Conservation (phyloP, 2,888 invertebrate species). For the Diaperis boleti region DNA sequence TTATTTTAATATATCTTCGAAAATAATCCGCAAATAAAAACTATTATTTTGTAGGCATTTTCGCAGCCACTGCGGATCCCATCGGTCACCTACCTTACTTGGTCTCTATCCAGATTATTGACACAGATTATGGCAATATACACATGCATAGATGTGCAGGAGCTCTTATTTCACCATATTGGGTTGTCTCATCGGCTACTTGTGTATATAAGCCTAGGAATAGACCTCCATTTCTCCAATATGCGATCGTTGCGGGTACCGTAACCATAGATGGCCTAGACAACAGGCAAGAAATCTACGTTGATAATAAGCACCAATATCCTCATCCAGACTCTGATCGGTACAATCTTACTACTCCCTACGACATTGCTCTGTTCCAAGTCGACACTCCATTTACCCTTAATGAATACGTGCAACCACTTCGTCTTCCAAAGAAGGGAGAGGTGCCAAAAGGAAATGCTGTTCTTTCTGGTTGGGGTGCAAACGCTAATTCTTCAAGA, state of each 20-base stretch:
- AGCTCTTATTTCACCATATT: too few species aligned
- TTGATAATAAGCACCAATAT: not conserved
- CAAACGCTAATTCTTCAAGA: not conserved
- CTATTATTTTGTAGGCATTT: too few species aligned
- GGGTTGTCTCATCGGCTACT: not conserved
- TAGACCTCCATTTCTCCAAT: not conserved
- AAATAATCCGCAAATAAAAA: too few species aligned
- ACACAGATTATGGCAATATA: too few species aligned
- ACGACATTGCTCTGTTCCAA: not conserved
- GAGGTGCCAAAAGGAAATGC: too few species aligned
- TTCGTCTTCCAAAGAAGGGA: not conserved
- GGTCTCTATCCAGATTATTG: too few species aligned
- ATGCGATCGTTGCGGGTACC: not conserved
- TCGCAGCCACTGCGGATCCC: too few species aligned
- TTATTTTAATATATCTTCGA: too few species aligned
- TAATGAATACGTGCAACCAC: not conserved
- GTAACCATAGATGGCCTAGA: too few species aligned
- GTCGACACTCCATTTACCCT: not conserved
- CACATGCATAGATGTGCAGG: too few species aligned
- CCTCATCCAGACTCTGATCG: not conserved
- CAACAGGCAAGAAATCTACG: not conserved
- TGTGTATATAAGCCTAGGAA: not conserved
- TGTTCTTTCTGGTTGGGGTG: not conserved
- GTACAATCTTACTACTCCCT: not conserved
- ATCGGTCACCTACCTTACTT: too few species aligned